These are phyloP conservation scores for Leptatherina wallacei DNA, from an alignment of 2,797 vertebrate genomes.

Conservation along the genomic window DNA sequence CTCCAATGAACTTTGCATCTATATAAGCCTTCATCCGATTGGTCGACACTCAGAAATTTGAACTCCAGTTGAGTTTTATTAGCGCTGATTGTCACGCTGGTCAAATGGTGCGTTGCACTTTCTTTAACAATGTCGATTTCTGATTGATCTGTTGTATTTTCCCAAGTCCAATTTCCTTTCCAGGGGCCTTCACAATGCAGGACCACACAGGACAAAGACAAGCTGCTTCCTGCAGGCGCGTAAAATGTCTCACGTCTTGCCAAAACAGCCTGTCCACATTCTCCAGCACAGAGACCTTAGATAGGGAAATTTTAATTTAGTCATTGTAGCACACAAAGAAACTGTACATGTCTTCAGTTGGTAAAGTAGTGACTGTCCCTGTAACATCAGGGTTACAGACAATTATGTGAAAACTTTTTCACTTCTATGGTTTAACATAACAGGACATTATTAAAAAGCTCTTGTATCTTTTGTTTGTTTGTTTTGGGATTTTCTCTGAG, in stretches of 20 bases:
- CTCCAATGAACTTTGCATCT: conserved; percentile 58
- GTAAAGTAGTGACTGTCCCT: neutral
- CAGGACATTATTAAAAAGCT: neutral
- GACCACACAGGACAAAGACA: conserved; percentile 69
- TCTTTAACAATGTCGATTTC: neutral
- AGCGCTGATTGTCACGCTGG: neutral
- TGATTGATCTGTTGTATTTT: neutral
- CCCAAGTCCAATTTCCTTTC: conserved; percentile 57
- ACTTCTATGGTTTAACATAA: neutral
- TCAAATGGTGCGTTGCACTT: conserved; percentile 22
- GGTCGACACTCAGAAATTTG: conserved; percentile 37
- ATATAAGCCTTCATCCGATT: conserved; percentile 70
- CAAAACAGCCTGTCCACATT: conserved; percentile 15
- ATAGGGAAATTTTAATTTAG: neutral
- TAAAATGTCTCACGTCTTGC: conserved; percentile 28
- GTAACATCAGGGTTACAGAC: neutral
- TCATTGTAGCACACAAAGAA: neutral
- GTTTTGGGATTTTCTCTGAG: too few relatives aligned
- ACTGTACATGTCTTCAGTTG: neutral
- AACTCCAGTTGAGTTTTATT: conserved; percentile 45
- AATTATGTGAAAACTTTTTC: neutral
- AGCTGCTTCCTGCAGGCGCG: conserved; percentile 45
- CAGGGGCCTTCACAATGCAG: conserved; percentile 71
- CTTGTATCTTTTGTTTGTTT: too few relatives aligned
- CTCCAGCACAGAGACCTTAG: conserved; percentile 54